Percentiles rank a stretch among this genome's conserved stretches.
These are phyloP conservation scores for Apamea sordens DNA, from an alignment of 2,888 invertebrate species.

Conservation along the genomic window DNA sequence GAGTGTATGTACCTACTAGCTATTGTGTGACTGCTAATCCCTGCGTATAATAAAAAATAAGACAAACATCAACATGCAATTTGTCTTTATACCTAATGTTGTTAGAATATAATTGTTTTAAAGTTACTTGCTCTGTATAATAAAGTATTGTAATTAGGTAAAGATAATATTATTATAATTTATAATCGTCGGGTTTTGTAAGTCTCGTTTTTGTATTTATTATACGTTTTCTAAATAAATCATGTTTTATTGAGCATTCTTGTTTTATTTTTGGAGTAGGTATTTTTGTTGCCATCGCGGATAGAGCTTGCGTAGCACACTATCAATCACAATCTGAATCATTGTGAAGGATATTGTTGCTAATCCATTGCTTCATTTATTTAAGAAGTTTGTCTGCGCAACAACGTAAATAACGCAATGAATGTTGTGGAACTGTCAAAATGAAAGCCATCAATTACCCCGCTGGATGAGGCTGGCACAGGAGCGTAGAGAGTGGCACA, in stretches of 20 bases:
- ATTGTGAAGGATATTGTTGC: background rate
- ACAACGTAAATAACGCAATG: background rate
- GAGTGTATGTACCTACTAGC: no score
- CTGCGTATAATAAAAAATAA: background rate
- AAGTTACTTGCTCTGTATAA: conserved; percentile 32
- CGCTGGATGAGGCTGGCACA: background rate
- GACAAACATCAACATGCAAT: background rate
- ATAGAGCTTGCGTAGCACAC: background rate
- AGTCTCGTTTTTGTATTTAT: conserved; percentile 67
- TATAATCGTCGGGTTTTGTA: conserved; percentile 59
- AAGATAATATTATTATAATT: conserved; percentile 50
- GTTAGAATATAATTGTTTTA: conserved; percentile 35
- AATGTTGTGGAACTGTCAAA: background rate
- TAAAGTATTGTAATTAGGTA: conserved; percentile 67
- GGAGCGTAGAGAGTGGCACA: no score
- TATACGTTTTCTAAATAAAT: conserved; percentile 77
- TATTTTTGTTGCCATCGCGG: background rate
- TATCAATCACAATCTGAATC: no score
- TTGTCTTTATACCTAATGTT: background rate
- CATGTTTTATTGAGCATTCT: conserved; percentile 60
- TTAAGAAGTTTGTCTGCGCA: background rate
- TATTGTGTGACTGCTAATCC: background rate
- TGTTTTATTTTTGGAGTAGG: conserved; percentile 4
- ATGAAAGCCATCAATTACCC: background rate
- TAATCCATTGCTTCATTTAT: background rate